phyloP scores from a whole-genome alignment of 2,113 vertebrate species.

The Callaeas wilsoni region DNA sequence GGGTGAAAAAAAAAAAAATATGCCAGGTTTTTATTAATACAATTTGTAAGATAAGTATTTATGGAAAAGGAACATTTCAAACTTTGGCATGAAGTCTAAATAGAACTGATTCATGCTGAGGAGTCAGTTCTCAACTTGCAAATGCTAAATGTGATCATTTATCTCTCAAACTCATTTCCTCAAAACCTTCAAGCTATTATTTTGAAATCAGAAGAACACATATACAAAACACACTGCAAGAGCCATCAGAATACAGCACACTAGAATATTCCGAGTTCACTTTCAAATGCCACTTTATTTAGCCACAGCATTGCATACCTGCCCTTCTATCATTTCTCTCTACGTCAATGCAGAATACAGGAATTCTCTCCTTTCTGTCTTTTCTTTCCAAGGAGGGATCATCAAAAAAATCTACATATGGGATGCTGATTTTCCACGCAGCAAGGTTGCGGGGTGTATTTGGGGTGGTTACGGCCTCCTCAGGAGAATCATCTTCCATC shows the following conservation, averaged over 20 bases:
- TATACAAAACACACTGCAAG: neutral
- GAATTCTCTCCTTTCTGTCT: slow-evolving; percentile 87
- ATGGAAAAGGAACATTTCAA: neutral
- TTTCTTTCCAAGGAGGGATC: slow-evolving; percentile 78
- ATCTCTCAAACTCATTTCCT: neutral
- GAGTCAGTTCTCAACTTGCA: neutral
- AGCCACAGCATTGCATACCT: slow-evolving; percentile 64
- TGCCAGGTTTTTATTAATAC: neutral
- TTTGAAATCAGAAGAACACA: neutral
- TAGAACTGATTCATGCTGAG: neutral
- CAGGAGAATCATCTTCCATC: slow-evolving; percentile 87
- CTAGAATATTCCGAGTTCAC: neutral
- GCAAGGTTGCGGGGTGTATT: slow-evolving; percentile 85
- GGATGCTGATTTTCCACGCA: slow-evolving; percentile 89
- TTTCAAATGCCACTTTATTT: neutral
- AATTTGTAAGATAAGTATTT: neutral
- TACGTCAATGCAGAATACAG: slow-evolving; percentile 94
- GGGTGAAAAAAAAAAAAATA: neutral
- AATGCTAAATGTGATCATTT: neutral
- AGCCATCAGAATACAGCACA: neutral
- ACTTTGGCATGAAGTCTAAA: neutral
- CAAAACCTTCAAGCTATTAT: neutral
- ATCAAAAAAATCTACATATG: slow-evolving; percentile 86
- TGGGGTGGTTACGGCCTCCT: slow-evolving; percentile 75
- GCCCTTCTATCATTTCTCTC: slow-evolving; percentile 87